Evolutionary conservation across 35 echinoderm and acorn worm genomes (phyloP), one percentile per base, ranked within the genome.

Genomic region (Heliocidaris tuberculata): DNA sequence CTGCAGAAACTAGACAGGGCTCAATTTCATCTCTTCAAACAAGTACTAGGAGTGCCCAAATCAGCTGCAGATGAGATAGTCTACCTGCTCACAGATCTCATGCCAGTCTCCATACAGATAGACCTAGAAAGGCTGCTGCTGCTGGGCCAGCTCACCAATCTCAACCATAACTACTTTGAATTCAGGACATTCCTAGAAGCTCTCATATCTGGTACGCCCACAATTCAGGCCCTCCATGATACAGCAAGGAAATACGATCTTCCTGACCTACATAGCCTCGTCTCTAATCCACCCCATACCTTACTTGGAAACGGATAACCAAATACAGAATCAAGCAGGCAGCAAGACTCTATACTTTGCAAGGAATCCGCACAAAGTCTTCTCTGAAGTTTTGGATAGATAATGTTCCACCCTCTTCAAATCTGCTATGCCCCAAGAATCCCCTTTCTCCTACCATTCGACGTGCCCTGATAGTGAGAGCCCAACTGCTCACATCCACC

Each of bases 181-280:
- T 86, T 86, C 85, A 86, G 85, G 15, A 86, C 85, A 86, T 86
- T 86, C 31, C 85, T 86, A 86, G 85, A 24, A 86, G 85, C 85
- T 17, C 85, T 86, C 85, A 86, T 6, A 86, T 5, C 85, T 5
- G 5, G 16, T 86, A 86, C 85, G 15, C 16, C 16, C 31, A 7
- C 85, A 31, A 31, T 86, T 7, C 85, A 86, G 31, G 85, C 15
- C 85, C 85, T 86, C 6, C 85, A 86, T 6, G 85, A 86, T 4
- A 86, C 85, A n/a, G 16, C 15, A 15, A 6, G 19, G 85, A 86
- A 86, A n/a, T n/a, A n/a, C 15, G 31, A 86, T 86, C 85, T 5
- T 86, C 85, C 85, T 6, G 85, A 86, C 31, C 5, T 86, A 5
- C 85, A 86, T 86, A 86, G 85, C 85, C 19, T 86, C 85, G 85